Evolutionary conservation across 1,140 invertebrate genomes (phyloP).

Genomic region (Papilio dardanus): DNA sequence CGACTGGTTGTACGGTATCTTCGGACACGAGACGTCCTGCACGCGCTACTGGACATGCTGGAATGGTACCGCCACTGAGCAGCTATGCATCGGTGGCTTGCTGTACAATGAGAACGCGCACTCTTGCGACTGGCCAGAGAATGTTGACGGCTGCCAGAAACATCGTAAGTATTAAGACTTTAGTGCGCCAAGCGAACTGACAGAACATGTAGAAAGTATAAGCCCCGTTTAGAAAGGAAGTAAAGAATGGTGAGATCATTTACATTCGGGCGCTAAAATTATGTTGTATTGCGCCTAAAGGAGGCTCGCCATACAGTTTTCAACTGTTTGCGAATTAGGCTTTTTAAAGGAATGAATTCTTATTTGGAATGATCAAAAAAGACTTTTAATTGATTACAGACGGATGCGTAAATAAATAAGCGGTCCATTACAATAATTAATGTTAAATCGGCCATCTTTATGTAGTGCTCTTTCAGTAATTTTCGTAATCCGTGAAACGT

Average conservation of each 20-base stretch:
- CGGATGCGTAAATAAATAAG: background rate
- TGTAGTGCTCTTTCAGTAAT: conserved; percentile 16
- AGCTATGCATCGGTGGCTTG: conserved; percentile 95
- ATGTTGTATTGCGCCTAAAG: too few species aligned
- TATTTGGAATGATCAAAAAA: background rate
- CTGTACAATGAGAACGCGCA: conserved; percentile 95
- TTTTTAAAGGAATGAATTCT: background rate
- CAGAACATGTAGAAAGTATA: too few species aligned
- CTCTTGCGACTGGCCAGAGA: conserved; percentile 96
- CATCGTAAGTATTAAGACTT: conserved; percentile 94
- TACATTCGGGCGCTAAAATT: too few species aligned
- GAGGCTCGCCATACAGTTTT: too few species aligned
- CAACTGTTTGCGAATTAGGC: background rate
- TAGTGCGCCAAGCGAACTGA: too few species aligned
- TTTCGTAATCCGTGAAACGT: conserved; percentile 38
- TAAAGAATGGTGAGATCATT: too few species aligned
- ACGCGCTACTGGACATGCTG: conserved; percentile 97
- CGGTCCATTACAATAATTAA: background rate
- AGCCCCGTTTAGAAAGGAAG: too few species aligned
- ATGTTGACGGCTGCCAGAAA: conserved; percentile 95
- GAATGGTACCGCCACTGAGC: conserved; percentile 96
- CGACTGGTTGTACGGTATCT: conserved; percentile 96
- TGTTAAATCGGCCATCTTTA: background rate
- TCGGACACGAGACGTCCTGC: conserved; percentile 96
- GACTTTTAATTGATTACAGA: background rate